These are phyloP conservation scores for Cavia aperea DNA, from an alignment of 2,113 vertebrate species.

Conservation along the genomic window DNA sequence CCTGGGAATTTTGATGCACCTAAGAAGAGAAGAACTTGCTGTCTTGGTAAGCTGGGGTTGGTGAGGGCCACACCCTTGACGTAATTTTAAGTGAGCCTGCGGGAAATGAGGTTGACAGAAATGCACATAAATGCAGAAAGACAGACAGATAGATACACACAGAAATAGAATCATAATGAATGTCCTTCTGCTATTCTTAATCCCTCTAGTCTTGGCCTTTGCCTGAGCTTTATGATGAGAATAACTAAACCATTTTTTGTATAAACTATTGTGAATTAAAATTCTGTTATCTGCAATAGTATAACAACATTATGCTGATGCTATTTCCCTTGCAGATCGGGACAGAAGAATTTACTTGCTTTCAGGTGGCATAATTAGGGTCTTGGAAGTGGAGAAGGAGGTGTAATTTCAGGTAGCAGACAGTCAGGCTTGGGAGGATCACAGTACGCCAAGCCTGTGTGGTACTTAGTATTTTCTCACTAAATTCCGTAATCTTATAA, in stretches of 20 bases:
- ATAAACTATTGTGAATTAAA: neutral
- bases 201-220: neutral
- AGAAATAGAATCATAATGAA: neutral
- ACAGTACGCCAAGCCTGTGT: neutral
- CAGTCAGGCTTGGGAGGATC: neutral
- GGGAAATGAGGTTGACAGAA: neutral
- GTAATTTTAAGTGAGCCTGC: neutral
- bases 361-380: neutral
- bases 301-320: neutral
- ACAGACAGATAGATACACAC: neutral
- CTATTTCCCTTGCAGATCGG: neutral
- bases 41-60: neutral
- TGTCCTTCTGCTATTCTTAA: neutral
- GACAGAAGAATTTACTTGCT: neutral
- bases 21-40: neutral
- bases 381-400: neutral
- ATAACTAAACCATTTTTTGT: neutral
- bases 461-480: neutral
- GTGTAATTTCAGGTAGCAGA: neutral
- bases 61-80: neutral
- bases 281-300: conserved; percentile 21
- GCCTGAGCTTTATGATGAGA: neutral
- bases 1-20: neutral
- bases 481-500: neutral
- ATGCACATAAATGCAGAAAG: neutral